Evolutionary conservation across 2,888 invertebrate species (phyloP).

Genomic region (Drosophila limbata): DNA sequence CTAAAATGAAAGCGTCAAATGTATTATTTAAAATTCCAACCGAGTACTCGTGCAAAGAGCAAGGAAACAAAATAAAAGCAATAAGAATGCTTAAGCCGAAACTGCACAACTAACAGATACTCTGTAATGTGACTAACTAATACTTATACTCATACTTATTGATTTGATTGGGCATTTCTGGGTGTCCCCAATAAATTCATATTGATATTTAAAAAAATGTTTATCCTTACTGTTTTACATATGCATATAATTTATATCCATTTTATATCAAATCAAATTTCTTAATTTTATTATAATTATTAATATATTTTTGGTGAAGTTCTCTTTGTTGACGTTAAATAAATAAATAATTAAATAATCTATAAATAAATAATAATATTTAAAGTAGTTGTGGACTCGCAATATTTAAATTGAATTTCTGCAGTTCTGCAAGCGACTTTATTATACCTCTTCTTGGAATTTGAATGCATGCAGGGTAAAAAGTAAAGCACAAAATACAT

Average conservation of each 20-base stretch:
- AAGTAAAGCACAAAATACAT: slow-evolving; percentile 23
- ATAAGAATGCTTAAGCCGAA: slow-evolving; percentile 12
- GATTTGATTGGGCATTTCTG: too few relatives aligned
- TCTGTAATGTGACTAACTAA: neutral
- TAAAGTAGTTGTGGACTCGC: neutral
- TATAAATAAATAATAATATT: neutral
- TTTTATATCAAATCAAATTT: too few relatives aligned
- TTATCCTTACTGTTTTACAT: too few relatives aligned
- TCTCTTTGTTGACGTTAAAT: too few relatives aligned
- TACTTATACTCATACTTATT: too few relatives aligned
- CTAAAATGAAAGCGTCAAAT: slow-evolving; percentile 75
- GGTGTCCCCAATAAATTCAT: too few relatives aligned
- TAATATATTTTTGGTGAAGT: too few relatives aligned
- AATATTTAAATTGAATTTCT: neutral
- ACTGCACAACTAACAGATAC: slow-evolving; percentile 9
- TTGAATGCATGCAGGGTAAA: slow-evolving; percentile 5
- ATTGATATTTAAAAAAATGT: too few relatives aligned
- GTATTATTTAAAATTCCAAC: slow-evolving; percentile 71
- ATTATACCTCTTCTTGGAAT: neutral
- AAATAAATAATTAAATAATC: too few relatives aligned
- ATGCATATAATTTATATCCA: too few relatives aligned
- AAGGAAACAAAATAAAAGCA: slow-evolving; percentile 10
- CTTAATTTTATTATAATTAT: too few relatives aligned
- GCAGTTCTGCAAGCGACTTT: neutral
- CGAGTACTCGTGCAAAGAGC: slow-evolving; percentile 44